A percentile compares a stretch with the other conserved stretches of the same genome.
phyloP scores from a whole-genome alignment of 2,797 vertebrate genomes.

The Urophycis tenuis region DNA sequence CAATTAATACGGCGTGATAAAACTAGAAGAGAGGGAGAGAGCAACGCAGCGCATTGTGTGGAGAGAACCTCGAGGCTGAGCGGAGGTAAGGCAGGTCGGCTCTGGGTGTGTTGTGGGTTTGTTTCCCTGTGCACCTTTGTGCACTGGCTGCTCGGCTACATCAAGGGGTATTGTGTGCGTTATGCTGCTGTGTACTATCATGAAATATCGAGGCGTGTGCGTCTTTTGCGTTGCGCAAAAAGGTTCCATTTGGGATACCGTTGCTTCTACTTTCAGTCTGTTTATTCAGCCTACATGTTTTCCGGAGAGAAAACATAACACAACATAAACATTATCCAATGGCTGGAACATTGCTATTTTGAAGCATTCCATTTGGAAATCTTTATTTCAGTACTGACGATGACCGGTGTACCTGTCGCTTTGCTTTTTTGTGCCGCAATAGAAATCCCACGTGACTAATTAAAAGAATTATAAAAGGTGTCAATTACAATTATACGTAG shows the following conservation, averaged over 20 bases:
- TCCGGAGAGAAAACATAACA: neutral
- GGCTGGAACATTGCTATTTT: neutral
- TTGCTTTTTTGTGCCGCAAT: neutral
- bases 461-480: no score
- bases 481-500: no score
- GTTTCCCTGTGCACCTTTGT: no score
- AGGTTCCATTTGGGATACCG: no score
- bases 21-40: neutral
- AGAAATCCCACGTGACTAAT: neutral
- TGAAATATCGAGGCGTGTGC: no score
- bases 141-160: no score
- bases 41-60: no score
- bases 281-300: neutral
- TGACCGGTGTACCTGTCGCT: neutral
- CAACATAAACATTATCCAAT: neutral
- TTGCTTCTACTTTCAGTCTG: no score
- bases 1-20: neutral
- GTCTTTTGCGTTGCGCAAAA: no score
- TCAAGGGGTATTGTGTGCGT: no score
- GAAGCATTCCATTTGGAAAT: neutral
- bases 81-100: neutral
- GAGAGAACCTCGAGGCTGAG: neutral
- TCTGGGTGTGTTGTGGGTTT: no score
- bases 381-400: neutral
- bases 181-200: no score